A percentile compares a stretch with the other conserved stretches of the same genome.
These are phyloP conservation scores for Dendrolimus pini DNA, from an alignment of 2,888 invertebrate genomes.

Conservation along the genomic window DNA sequence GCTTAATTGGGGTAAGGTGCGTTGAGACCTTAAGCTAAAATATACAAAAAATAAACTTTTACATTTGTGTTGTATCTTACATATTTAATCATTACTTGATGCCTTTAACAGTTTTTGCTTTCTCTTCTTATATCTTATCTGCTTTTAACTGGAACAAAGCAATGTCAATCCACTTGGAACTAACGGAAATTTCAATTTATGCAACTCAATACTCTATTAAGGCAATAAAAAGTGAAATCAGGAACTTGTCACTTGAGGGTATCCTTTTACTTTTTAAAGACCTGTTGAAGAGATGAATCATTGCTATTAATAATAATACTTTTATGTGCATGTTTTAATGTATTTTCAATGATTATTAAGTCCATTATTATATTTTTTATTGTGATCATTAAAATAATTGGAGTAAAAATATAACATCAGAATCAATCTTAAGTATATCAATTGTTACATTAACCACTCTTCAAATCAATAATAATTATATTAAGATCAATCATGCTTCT, in stretches of 20 bases:
- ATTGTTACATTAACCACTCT: neutral
- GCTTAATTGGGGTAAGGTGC: no score
- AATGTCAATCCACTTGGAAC: conserved; percentile 27
- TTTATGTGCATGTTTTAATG: no score
- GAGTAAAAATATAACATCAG: no score
- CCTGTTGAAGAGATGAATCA: conserved; percentile 1
- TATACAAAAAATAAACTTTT: no score
- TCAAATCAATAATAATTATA: neutral
- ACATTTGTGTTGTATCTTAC: no score
- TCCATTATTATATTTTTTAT: no score
- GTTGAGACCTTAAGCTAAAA: no score
- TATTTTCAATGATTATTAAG: no score
- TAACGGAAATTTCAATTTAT: conserved; percentile 65
- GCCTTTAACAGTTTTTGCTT: no score
- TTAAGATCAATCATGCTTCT: neutral
- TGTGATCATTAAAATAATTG: no score
- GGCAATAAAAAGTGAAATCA: conserved; percentile 47
- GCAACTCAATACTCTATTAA: conserved; percentile 41
- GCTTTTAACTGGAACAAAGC: conserved; percentile 9
- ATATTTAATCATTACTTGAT: no score
- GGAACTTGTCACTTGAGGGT: conserved; percentile 50
- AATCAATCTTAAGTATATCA: no score
- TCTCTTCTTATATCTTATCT: neutral
- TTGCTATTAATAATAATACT: neutral
- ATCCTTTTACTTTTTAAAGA: conserved; percentile 20